Evolutionary conservation across 2,797 vertebrate species (phyloP).

Genomic region (Myiotriccus ornatus): DNA sequence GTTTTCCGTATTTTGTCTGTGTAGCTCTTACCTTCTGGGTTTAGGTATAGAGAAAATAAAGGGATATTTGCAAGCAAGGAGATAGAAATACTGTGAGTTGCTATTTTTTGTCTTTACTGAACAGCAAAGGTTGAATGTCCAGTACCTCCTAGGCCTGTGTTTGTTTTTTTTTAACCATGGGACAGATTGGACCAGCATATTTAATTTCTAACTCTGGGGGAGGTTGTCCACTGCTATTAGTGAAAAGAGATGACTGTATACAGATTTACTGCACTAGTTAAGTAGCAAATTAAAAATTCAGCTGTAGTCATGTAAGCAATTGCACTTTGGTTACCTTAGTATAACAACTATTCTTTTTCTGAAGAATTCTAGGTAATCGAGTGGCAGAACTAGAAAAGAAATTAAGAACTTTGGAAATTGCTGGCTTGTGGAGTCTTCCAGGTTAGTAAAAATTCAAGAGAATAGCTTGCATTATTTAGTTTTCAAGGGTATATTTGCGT

Average conservation of each 20-base stretch:
- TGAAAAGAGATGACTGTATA: background rate
- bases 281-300: background rate
- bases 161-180: background rate
- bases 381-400: slow-evolving; percentile 96
- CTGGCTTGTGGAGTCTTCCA: slow-evolving; percentile 97
- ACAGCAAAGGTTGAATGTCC: background rate
- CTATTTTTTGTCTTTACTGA: background rate
- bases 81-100: background rate
- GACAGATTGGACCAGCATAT: background rate
- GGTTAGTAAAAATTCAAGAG: slow-evolving; percentile 76
- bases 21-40: background rate
- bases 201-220: background rate
- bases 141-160: background rate
- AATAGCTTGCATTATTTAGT: background rate
- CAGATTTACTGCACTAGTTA: background rate
- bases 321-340: background rate
- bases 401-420: slow-evolving; percentile 92
- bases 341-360: background rate
- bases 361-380: slow-evolving; percentile 92
- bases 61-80: background rate
- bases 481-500: background rate
- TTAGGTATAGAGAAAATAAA: background rate
- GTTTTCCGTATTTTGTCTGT: background rate
- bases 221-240: background rate
- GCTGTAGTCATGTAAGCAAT: background rate